phyloP scores from a whole-genome alignment of 2,888 invertebrate species.

The Gisinianus flammeolus region DNA sequence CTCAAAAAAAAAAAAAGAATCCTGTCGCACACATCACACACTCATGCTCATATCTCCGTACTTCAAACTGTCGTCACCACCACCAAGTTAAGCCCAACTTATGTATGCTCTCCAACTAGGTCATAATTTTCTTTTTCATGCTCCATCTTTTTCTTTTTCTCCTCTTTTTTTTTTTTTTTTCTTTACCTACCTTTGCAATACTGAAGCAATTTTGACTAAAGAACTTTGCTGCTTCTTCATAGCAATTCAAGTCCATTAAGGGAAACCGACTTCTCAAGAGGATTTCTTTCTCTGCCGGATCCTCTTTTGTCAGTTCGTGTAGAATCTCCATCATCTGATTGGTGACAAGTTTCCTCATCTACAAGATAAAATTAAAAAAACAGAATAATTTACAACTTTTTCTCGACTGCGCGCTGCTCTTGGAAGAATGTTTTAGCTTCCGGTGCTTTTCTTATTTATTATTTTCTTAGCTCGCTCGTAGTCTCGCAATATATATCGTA shows the following conservation, averaged over 20 bases:
- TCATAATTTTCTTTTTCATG: neutral
- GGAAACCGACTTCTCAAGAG: conserved; percentile 56
- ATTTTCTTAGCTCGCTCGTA: too few species aligned
- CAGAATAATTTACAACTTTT: neutral
- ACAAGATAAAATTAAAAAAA: conserved; percentile 19
- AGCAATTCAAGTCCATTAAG: conserved; percentile 62
- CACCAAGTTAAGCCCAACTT: neutral
- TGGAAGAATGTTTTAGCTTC: too few species aligned
- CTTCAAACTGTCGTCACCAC: neutral
- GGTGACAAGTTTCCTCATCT: conserved; percentile 61
- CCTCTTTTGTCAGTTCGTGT: conserved; percentile 57
- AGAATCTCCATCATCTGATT: conserved; percentile 61
- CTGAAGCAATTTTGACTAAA: conserved; percentile 62
- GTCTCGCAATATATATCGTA: too few species aligned
- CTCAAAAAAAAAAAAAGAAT: too few species aligned
- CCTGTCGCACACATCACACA: too few species aligned
- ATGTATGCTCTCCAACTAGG: neutral
- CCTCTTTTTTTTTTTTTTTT: neutral
- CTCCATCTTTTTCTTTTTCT: neutral
- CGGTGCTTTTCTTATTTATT: too few species aligned
- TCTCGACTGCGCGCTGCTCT: too few species aligned
- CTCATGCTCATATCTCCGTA: too few species aligned
- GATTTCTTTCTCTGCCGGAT: conserved; percentile 45
- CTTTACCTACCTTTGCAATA: conserved; percentile 61
- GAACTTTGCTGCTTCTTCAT: conserved; percentile 61